A percentile compares a stretch with the other conserved stretches of the same genome.
phyloP scores from a whole-genome alignment of 2,888 invertebrate species.

The Blastobasis adustella region DNA sequence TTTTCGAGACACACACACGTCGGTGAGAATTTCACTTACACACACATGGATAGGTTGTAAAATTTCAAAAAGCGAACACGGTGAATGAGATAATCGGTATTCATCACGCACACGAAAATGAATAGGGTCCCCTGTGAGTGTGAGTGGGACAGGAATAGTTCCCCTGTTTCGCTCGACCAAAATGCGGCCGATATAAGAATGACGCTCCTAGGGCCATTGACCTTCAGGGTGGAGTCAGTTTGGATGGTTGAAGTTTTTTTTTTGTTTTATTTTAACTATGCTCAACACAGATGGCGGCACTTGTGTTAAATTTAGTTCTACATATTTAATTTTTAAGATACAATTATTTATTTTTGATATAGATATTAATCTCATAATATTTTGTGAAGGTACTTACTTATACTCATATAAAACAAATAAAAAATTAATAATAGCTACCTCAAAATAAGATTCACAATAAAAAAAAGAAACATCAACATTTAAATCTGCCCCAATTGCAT shows the following conservation, averaged over 20 bases:
- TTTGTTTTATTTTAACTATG: slow-evolving; percentile 23
- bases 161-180: slow-evolving; percentile 58
- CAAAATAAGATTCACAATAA: background rate
- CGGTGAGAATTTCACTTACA: slow-evolving; percentile 37
- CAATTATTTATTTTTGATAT: no score
- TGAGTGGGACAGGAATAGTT: slow-evolving; percentile 44
- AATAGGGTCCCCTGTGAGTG: slow-evolving; percentile 38
- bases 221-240: slow-evolving; percentile 47
- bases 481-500: no score
- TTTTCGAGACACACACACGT: slow-evolving; percentile 59
- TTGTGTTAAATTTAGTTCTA: no score
- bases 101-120: slow-evolving; percentile 66
- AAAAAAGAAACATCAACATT: no score
- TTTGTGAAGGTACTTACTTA: no score
- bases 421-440: background rate
- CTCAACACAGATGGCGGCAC: background rate
- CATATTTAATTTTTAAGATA: no score
- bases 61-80: slow-evolving; percentile 55
- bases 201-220: slow-evolving; percentile 65
- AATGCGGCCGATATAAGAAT: slow-evolving; percentile 73
- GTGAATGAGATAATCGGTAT: slow-evolving; percentile 66
- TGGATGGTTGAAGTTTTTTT: slow-evolving; percentile 29
- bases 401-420: no score
- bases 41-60: slow-evolving; percentile 18
- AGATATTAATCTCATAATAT: no score